Percentiles rank a stretch among this genome's conserved stretches.
Conservation (phyloP, 1,140 invertebrate species). For the Ganaspis sp. region DNA sequence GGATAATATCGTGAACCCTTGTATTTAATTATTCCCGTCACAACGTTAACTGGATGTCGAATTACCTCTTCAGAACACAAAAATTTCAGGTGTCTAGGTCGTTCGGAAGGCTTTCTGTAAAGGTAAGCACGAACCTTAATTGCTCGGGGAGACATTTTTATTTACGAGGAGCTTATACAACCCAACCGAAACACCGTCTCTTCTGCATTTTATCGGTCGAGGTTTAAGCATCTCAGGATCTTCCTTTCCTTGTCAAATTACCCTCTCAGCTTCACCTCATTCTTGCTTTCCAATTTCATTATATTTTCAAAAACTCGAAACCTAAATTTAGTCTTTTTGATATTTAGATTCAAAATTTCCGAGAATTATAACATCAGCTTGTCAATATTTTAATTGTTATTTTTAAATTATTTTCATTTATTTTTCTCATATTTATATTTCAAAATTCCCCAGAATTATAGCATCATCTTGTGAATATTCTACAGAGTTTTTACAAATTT, state of each 20-base stretch:
- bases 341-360: neutral
- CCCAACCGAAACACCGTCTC: slow-evolving; percentile 48
- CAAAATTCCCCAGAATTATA: too few species aligned
- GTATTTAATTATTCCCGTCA: slow-evolving; percentile 54
- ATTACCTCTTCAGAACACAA: slow-evolving; percentile 47
- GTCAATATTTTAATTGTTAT: too few species aligned
- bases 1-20: slow-evolving; percentile 43
- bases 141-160: slow-evolving; percentile 49
- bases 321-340: neutral
- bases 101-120: slow-evolving; percentile 36
- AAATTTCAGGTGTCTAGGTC: slow-evolving; percentile 13
- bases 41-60: slow-evolving; percentile 58
- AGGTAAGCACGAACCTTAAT: slow-evolving; percentile 55
- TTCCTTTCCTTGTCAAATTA: slow-evolving; percentile 55
- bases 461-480: too few species aligned
- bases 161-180: slow-evolving; percentile 56
- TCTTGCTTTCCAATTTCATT: neutral
- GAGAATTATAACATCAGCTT: neutral
- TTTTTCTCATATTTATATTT: too few species aligned
- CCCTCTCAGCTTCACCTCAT: slow-evolving; percentile 48
- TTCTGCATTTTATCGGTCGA: slow-evolving; percentile 53
- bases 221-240: slow-evolving; percentile 46
- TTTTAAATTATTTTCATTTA: too few species aligned
- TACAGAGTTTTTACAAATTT: too few species aligned
- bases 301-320: neutral